Base-by-base conservation (phyloP, 92 coral and sea anemone species). In the Paramuricea clavata region DNA sequence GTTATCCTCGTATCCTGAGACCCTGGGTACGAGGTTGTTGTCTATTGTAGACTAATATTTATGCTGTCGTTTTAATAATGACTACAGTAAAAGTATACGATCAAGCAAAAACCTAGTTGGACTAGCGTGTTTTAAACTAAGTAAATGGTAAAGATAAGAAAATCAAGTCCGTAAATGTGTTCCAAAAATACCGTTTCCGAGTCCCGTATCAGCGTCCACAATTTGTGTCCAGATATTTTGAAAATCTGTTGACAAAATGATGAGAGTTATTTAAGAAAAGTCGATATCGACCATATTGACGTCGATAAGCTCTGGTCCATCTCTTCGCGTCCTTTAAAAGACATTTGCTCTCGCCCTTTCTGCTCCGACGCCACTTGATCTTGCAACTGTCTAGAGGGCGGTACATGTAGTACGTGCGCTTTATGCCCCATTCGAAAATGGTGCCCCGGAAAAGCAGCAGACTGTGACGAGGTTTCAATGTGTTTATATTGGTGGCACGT, bases 381-480 rank as follows among this genome's bases (percentile, higher is more conserved):
- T 61, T 5, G 17, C 69, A 61, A 12, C 52, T 47, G 16, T 10
- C 10, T 12, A 47, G 52, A 1, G 69, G 35, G 12, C 31, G 31
- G 1, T 25, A 1, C 31, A 7, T 61, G 31, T 61, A 61, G 69
- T 30, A 19, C 6, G 25, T 67, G 36, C 3, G 7, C 22, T 22
- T 6, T n/a, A 67, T 67, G 21, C 74, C 74, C 74, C 74, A 67
- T 67, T 67, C 74, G 41, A 67, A 67, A 30, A 67, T 30, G 2
- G 17, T 67, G 3, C 74, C 74, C 7, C 74, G 74, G 19, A 67
- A 67, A 12, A 67, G 44, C 6, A 67, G 21, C 74, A 67, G 0
- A 67, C 74, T 67, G 74, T 67, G 74, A 5, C 74, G 36, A 15
- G 3, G 17, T 30, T 15, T 67, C 44, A 3, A 16, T 16, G 74